These are phyloP conservation scores for Andrena chrysosceles DNA, from an alignment of 2,888 invertebrate species.

Conservation along the genomic window DNA sequence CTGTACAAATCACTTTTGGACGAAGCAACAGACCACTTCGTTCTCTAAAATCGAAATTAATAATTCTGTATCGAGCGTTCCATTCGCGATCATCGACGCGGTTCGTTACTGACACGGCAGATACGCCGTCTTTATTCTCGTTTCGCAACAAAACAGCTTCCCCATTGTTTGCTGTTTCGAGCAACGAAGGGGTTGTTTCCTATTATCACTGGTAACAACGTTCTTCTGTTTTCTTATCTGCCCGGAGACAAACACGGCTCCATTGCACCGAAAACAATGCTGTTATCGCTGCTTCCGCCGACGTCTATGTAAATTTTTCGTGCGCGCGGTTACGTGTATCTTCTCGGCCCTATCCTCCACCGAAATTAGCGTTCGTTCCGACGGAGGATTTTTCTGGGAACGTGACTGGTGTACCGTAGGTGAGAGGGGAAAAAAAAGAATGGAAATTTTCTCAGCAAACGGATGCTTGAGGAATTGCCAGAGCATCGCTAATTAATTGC, in stretches of 20 bases:
- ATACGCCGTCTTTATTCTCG: background rate
- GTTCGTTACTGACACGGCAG: background rate
- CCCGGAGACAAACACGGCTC: constrained; percentile 26
- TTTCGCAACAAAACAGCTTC: background rate
- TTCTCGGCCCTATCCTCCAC: background rate
- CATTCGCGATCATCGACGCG: background rate
- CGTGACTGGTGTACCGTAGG: too few relatives aligned
- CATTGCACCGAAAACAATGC: constrained; percentile 30
- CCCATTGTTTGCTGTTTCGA: constrained; percentile 15
- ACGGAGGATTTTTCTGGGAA: background rate
- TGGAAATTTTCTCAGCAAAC: background rate
- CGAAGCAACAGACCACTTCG: background rate
- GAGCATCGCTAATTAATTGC: background rate
- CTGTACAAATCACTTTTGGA: constrained; percentile 26
- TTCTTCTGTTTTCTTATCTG: constrained; percentile 43
- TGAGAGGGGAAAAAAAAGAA: background rate
- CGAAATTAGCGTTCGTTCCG: constrained; percentile 6
- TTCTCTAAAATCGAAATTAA: too few relatives aligned
- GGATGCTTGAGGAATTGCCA: background rate
- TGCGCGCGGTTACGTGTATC: background rate
- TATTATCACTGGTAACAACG: constrained; percentile 30
- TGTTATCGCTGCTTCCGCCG: constrained; percentile 5
- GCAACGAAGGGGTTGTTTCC: background rate
- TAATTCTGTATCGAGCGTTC: background rate
- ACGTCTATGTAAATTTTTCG: constrained; percentile 11